Evolutionary conservation across 2,888 invertebrate genomes (phyloP).

Genomic region (Dimorphilus gyrociliatus): DNA sequence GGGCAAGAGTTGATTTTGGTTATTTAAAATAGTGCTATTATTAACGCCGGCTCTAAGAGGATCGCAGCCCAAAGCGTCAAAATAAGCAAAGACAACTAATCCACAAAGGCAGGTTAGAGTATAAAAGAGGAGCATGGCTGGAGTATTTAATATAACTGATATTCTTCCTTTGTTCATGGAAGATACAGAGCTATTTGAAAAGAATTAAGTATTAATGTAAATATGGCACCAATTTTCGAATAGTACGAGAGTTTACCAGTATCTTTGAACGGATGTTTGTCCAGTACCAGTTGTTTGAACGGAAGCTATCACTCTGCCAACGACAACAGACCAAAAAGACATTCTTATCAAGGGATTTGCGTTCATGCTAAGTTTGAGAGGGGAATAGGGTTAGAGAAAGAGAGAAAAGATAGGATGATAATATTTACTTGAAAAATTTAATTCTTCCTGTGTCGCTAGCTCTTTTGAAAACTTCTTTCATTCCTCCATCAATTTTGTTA

Average conservation of each 20-base stretch:
- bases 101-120: conserved; percentile 7
- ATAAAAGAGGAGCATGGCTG: conserved; percentile 7
- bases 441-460: not conserved
- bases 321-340: conserved; percentile 8
- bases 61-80: conserved; percentile 5
- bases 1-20: conserved; percentile 4
- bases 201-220: not conserved
- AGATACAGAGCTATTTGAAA: not conserved
- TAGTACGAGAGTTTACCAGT: too few species aligned
- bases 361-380: too few species aligned
- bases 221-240: too few species aligned
- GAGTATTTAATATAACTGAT: conserved; percentile 5
- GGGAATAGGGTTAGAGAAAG: conserved; percentile 4
- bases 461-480: conserved; percentile 1
- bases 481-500: conserved; percentile 1
- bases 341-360: conserved; percentile 5
- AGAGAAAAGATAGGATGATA: not conserved
- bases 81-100: conserved; percentile 6
- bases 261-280: conserved; percentile 7
- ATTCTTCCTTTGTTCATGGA: conserved; percentile 2
- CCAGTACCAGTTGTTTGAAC: conserved; percentile 6
- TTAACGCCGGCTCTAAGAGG: conserved; percentile 5
- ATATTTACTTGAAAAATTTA: conserved; percentile 1
- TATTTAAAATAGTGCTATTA: conserved; percentile 2
- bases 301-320: conserved; percentile 5